Evolutionary conservation across 2,888 invertebrate genomes (phyloP).

Genomic region (Heteromyza rotundicornis): DNA sequence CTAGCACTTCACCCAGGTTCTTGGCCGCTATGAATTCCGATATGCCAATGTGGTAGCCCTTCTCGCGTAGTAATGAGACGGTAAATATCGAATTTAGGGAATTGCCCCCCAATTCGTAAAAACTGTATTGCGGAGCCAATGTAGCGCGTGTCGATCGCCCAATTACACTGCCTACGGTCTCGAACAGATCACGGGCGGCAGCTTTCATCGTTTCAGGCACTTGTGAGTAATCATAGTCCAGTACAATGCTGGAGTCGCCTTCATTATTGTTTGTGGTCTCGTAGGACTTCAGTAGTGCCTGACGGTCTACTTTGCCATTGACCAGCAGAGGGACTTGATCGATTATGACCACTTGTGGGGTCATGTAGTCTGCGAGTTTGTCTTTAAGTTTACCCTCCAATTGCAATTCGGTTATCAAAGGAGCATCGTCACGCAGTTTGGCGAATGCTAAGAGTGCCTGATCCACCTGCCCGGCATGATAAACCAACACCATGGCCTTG

Average conservation of each 20-base stretch:
- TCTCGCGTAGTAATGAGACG: conserved; percentile 76
- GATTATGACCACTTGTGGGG: conserved; percentile 77
- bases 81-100: conserved; percentile 86
- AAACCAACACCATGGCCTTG: conserved; percentile 80
- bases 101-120: conserved; percentile 86
- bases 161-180: conserved; percentile 76
- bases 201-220: conserved; percentile 67
- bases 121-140: conserved; percentile 72
- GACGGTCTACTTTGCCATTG: conserved; percentile 87
- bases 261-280: conserved; percentile 72
- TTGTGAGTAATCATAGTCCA: conserved; percentile 73
- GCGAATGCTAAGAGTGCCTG: conserved; percentile 77
- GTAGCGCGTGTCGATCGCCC: conserved; percentile 70
- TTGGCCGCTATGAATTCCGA: conserved; percentile 79
- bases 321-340: conserved; percentile 80
- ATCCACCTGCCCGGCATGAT: conserved; percentile 75
- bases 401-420: conserved; percentile 65
- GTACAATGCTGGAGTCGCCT: conserved; percentile 63
- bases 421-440: conserved; percentile 63
- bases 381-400: conserved; percentile 72
- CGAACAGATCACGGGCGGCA: conserved; percentile 74
- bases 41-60: conserved; percentile 81
- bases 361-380: conserved; percentile 77
- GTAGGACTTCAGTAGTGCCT: conserved; percentile 76
- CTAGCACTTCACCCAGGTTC: conserved; percentile 73